A percentile compares a stretch with the other conserved stretches of the same genome.
phyloP scores from a whole-genome alignment of 2,888 invertebrate genomes.

The Dicyrtoma fusca region DNA sequence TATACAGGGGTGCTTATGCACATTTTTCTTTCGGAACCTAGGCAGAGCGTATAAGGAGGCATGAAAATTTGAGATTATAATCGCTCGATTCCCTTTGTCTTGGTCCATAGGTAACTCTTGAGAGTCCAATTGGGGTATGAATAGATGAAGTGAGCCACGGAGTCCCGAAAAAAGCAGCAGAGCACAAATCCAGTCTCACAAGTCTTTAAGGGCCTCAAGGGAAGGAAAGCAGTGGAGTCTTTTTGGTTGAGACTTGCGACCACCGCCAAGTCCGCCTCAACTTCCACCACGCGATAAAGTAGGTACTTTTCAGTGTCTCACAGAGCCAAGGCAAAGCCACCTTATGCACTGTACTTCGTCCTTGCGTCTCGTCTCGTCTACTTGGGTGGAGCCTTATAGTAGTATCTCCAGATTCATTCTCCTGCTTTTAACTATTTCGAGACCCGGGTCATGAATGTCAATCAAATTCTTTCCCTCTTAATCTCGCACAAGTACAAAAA shows the following conservation, averaged over 20 bases:
- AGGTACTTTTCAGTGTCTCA: neutral
- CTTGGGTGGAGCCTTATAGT: slow-evolving; percentile 18
- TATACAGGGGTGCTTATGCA: slow-evolving; percentile 36
- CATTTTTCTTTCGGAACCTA: slow-evolving; percentile 29
- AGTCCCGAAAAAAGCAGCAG: neutral
- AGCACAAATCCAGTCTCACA: neutral
- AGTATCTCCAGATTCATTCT: neutral
- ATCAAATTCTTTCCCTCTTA: slow-evolving; percentile 29
- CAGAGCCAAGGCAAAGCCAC: neutral
- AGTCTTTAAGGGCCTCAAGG: slow-evolving; percentile 27
- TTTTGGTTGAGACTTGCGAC: no score
- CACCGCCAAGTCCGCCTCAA: slow-evolving; percentile 31
- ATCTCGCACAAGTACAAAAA: slow-evolving; percentile 10
- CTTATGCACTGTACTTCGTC: no score
- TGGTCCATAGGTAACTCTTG: slow-evolving; percentile 27
- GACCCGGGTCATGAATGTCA: slow-evolving; percentile 39
- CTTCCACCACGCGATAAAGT: slow-evolving; percentile 11
- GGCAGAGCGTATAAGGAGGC: slow-evolving; percentile 26
- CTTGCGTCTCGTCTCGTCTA: no score
- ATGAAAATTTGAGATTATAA: slow-evolving; percentile 36
- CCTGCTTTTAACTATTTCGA: slow-evolving; percentile 23
- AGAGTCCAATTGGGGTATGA: slow-evolving; percentile 25
- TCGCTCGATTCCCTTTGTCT: slow-evolving; percentile 41
- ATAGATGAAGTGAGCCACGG: slow-evolving; percentile 9
- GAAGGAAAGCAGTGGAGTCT: no score